These are phyloP conservation scores for Notothenia coriiceps DNA, from an alignment of 2,113 vertebrate species.

Conservation along the genomic window DNA sequence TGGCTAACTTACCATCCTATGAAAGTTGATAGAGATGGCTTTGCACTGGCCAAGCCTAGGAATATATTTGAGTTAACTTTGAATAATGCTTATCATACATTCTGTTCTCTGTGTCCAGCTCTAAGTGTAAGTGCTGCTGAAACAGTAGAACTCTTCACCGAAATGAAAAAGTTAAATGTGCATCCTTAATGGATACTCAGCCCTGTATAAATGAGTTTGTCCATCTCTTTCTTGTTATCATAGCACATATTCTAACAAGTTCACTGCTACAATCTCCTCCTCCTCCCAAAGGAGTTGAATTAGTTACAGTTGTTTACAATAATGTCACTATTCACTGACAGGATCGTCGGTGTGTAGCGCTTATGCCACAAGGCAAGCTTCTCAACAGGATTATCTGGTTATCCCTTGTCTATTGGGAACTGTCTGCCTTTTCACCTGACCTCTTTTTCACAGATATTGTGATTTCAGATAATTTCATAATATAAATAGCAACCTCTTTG, in stretches of 20 bases:
- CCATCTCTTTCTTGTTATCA: constrained; percentile 24
- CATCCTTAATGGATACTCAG: constrained; percentile 30
- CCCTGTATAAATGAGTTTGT: constrained; percentile 25
- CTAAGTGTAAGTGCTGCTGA: constrained; percentile 1
- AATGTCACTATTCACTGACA: constrained; percentile 34
- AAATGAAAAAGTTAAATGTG: constrained; percentile 7
- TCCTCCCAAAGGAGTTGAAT: constrained; percentile 40
- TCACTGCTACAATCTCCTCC: constrained; percentile 7
- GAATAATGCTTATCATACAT: constrained; percentile 3
- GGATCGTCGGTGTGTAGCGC: constrained; percentile 23
- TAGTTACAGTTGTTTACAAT: constrained; percentile 48
- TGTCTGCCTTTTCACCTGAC: constrained; percentile 36
- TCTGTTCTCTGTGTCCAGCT: neutral
- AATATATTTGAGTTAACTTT: neutral
- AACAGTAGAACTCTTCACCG: neutral
- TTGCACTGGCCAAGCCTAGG: neutral
- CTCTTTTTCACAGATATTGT: constrained; percentile 29
- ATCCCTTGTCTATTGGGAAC: constrained; percentile 38
- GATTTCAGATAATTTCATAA: constrained; percentile 39
- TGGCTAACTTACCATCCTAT: neutral
- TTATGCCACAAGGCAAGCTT: constrained; percentile 32
- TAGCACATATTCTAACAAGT: constrained; percentile 25
- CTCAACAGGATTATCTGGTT: constrained; percentile 46
- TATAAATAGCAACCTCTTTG: constrained; percentile 54
- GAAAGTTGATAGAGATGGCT: neutral